Evolutionary conservation across 2,888 invertebrate species (phyloP).

Genomic region (Phasia obesa): DNA sequence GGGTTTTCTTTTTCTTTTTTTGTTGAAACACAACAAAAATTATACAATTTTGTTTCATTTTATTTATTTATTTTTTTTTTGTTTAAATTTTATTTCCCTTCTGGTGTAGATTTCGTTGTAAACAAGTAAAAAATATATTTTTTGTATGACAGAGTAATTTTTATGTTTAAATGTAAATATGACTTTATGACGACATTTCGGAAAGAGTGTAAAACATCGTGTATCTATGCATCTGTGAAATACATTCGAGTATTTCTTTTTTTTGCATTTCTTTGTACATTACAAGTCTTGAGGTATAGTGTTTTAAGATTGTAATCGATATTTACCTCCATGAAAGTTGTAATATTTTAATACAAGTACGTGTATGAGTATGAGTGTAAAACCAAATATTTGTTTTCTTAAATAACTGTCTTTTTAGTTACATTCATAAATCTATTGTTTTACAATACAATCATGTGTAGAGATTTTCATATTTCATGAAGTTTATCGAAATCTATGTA

Average conservation of each 20-base stretch:
- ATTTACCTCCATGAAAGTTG: conserved; percentile 47
- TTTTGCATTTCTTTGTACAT: neutral
- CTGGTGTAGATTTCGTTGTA: conserved; percentile 61
- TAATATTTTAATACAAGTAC: conserved; percentile 36
- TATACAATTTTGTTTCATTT: neutral
- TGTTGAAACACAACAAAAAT: conserved; percentile 1
- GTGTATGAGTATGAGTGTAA: conserved; percentile 12
- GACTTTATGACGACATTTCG: conserved; percentile 40
- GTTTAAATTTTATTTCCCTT: conserved; percentile 56
- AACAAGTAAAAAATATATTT: conserved; percentile 20
- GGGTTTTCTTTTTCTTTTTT: conserved; percentile 7
- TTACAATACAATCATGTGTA: conserved; percentile 23
- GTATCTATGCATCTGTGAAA: conserved; percentile 16
- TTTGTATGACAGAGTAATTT: conserved; percentile 4
- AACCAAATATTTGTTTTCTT: neutral
- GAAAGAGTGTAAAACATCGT: neutral
- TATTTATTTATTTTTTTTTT: conserved; percentile 15
- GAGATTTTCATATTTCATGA: neutral
- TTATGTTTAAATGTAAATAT: conserved; percentile 42
- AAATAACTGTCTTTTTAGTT: conserved; percentile 34
- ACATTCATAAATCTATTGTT: conserved; percentile 29
- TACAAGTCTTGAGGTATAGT: conserved; percentile 15
- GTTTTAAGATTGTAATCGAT: conserved; percentile 64
- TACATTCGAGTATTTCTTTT: neutral
- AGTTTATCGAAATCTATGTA: neutral